Evolutionary conservation across 2,113 vertebrate species (phyloP).

Genomic region (Gracilinanus agilis): DNA sequence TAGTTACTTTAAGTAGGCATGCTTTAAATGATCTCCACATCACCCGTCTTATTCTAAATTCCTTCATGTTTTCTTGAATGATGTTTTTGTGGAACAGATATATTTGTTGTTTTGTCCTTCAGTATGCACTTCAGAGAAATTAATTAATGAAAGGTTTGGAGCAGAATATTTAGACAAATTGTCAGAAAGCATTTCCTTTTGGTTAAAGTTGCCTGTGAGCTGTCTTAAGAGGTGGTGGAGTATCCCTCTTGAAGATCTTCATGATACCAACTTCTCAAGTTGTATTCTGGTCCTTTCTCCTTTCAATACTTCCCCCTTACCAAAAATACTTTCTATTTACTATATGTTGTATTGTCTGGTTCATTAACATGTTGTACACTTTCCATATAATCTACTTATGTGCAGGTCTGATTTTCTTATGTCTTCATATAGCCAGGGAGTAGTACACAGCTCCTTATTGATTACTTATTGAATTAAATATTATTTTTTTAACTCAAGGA

Average conservation of each 20-base stretch:
- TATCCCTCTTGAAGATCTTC: background rate
- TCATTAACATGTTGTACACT: background rate
- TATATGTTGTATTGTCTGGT: background rate
- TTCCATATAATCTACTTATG: background rate
- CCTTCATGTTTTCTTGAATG: background rate
- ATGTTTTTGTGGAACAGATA: background rate
- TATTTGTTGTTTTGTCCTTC: background rate
- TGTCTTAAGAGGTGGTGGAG: background rate
- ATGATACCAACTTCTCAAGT: background rate
- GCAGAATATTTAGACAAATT: background rate
- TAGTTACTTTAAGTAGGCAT: background rate
- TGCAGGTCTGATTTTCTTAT: background rate
- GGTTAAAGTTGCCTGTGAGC: background rate
- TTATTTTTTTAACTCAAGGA: background rate
- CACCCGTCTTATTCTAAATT: background rate
- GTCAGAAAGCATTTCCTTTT: background rate
- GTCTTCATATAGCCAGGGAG: background rate
- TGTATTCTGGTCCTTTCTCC: background rate
- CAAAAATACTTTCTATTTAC: background rate
- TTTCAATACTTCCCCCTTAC: background rate
- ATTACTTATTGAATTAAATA: background rate
- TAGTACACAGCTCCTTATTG: background rate
- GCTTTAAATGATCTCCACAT: background rate
- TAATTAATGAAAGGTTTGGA: background rate
- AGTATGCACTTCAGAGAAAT: background rate